phyloP scores from a whole-genome alignment of 64 coral and sea anemone species.

The Stichodactyla helianthus region DNA sequence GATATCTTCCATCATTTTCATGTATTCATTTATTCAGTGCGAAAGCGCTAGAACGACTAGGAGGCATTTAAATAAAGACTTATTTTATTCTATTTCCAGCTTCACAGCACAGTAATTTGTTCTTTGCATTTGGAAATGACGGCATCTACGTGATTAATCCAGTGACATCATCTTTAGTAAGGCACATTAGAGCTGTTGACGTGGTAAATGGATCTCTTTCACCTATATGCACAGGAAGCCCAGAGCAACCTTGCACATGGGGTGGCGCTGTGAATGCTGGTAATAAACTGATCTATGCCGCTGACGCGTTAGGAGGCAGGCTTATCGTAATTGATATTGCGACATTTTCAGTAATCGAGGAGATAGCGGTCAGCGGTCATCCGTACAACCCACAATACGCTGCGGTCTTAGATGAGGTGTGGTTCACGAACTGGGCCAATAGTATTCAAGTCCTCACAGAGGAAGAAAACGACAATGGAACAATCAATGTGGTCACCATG shows the following conservation, averaged over 20 bases:
- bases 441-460: constrained; percentile 36
- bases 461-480: constrained; percentile 63
- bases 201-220: constrained; percentile 35
- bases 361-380: constrained; percentile 14
- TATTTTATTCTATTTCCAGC: too few relatives aligned
- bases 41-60: too few relatives aligned
- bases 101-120: constrained; percentile 8
- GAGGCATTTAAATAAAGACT: too few relatives aligned
- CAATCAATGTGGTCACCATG: constrained; percentile 33
- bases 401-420: constrained; percentile 31
- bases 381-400: constrained; percentile 60
- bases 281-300: constrained; percentile 33
- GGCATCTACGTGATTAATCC: constrained; percentile 66
- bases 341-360: constrained; percentile 33
- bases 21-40: too few relatives aligned
- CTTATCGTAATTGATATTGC: constrained; percentile 49
- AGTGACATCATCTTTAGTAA: constrained; percentile 21
- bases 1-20: too few relatives aligned
- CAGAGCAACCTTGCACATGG: constrained; percentile 45
- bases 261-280: constrained; percentile 41
- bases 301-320: constrained; percentile 34
- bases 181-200: constrained; percentile 47
- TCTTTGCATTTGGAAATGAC: constrained; percentile 54
- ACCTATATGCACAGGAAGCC: constrained; percentile 36
- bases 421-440: constrained; percentile 34